Conservation (phyloP, 2,888 invertebrate genomes). For the Calameuta filiformis region DNA sequence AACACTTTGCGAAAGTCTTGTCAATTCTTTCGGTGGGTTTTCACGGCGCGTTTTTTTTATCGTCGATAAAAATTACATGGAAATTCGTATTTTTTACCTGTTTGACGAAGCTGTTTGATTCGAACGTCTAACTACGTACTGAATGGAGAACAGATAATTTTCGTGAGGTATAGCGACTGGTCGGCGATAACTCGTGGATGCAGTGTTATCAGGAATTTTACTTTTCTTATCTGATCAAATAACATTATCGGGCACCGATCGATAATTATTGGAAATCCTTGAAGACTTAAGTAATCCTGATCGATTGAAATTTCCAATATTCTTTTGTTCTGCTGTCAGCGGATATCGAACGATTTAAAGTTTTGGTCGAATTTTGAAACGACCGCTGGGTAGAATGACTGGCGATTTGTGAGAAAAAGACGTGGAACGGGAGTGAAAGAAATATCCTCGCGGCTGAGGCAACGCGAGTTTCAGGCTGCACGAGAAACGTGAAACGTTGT, state of each 20-base stretch:
- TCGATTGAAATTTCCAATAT: not conserved
- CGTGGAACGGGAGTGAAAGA: not conserved
- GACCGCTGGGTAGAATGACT: not conserved
- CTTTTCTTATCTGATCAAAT: not conserved
- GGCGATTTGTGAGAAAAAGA: not conserved
- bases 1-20: not conserved
- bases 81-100: not conserved
- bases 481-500: not conserved
- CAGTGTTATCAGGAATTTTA: not conserved
- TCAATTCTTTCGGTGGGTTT: not conserved
- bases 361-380: not conserved
- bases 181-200: not conserved
- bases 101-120: not conserved
- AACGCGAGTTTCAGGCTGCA: not conserved
- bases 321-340: too few relatives aligned
- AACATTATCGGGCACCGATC: not conserved
- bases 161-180: not conserved
- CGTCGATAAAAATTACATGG: not conserved
- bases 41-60: not conserved
- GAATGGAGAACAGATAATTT: not conserved
- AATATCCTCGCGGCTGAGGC: not conserved
- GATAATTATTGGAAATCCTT: not conserved
- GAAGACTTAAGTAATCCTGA: not conserved
- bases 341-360: not conserved
- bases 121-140: not conserved